Evolutionary conservation across 2,113 vertebrate genomes (phyloP), one percentile per base, ranked within the genome.

Genomic region (Ailurus styani): DNA sequence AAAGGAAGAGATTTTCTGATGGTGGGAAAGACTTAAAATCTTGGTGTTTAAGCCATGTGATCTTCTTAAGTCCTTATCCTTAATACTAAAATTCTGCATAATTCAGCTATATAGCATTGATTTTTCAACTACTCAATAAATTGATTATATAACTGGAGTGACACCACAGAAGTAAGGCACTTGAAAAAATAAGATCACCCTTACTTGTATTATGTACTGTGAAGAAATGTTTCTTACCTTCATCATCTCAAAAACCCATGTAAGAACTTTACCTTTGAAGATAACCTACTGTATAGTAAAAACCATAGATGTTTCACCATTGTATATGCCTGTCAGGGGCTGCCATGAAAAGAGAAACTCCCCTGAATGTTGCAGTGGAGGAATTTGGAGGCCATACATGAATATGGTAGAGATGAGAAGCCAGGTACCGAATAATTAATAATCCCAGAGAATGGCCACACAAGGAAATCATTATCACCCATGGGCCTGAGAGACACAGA

Each of bases 241-340:
- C 25, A 82, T 40, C 37, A 37, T 90, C 55, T 66, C 40, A 66
- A 6, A 89, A 88, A 6, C 47, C 14, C 62, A 4, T 5, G 15
- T 57, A 20, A 64, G 25, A 34, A 17, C 15, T 23, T 60, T 11
- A 20, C 23, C 31, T 55, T 84, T 23, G 27, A 47, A 25, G 72
- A 40, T 18, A 29, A 73, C 4, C 31, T 13, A 50, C 13, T 47
- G 29, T 10, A 40, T 21, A 91, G 37, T 45, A 34, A 42, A 72
- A 77, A 75, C 29, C 11, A 64, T 45, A 73, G 34, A 47, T 0
- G 0, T 9, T 2, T 25, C 18, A 20, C 70, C 29, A 50, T 4
- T 73, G 42, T 34, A 25, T 75, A 3, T 4, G 1, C n/a, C 84
- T 45, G 6, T 29, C 9, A 34, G 66, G 57, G 11, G 18, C 31